These are phyloP conservation scores for Anastrepha obliqua DNA, from an alignment of 1,140 invertebrate genomes.

Conservation along the genomic window DNA sequence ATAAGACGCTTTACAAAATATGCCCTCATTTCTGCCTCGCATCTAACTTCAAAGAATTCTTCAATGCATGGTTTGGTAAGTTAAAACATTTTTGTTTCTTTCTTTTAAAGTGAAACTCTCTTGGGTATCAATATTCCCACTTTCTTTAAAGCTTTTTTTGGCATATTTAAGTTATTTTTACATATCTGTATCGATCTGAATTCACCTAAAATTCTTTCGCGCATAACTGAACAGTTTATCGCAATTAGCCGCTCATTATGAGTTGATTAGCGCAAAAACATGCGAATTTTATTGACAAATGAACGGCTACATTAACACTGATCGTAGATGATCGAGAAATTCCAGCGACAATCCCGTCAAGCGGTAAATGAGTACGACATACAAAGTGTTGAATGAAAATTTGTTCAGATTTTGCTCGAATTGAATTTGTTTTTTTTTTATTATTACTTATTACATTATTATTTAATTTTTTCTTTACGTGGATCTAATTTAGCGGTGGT, in stretches of 20 bases:
- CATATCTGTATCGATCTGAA: background rate
- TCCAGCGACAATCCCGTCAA: background rate
- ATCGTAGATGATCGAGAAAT: background rate
- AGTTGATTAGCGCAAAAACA: background rate
- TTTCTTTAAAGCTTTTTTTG: background rate
- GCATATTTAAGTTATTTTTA: slow-evolving; percentile 16
- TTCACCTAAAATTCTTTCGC: background rate
- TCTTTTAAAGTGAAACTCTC: no score
- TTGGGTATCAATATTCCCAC: no score
- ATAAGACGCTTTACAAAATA: no score
- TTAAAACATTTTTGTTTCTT: no score
- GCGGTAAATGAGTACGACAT: background rate
- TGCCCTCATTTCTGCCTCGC: no score
- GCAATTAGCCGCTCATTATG: slow-evolving; percentile 7
- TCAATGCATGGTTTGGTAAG: no score
- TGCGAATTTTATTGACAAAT: background rate
- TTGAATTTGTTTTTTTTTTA: background rate
- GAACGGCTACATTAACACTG: background rate
- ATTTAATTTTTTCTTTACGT: background rate
- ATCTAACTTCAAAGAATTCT: no score
- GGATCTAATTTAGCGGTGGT: background rate
- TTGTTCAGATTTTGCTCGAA: background rate
- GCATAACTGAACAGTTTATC: slow-evolving; percentile 23
- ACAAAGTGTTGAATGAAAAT: background rate
- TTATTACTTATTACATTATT: no score